phyloP scores from a whole-genome alignment of 2,113 vertebrate species.

The Gallinago paraguaiae region DNA sequence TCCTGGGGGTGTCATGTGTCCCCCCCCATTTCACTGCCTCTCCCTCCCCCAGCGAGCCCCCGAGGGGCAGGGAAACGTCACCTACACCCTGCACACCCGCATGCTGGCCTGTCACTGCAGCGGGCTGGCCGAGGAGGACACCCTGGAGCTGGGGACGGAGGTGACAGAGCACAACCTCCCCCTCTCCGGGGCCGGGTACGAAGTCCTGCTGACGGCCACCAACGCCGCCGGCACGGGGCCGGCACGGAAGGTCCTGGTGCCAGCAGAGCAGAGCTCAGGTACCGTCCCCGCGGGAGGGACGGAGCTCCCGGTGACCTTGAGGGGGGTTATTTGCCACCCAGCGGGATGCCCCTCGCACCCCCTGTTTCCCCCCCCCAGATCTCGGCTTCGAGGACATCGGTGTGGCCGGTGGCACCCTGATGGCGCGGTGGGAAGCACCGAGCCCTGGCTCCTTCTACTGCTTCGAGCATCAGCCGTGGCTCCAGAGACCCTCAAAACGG shows the following conservation, averaged over 20 bases:
- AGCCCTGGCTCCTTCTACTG: not conserved
- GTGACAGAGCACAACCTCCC: not conserved
- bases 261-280: constrained; percentile 31
- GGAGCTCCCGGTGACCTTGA: not conserved
- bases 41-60: not conserved
- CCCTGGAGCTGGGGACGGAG: not conserved
- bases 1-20: not conserved
- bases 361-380: not conserved
- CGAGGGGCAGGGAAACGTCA: not conserved
- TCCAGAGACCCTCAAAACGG: fast-evolving
- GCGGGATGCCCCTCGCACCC: not conserved
- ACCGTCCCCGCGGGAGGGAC: fast-evolving
- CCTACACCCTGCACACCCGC: not conserved
- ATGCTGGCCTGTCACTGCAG: constrained; percentile 26
- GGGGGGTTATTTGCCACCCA: not conserved
- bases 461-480: constrained; percentile 24
- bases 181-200: constrained; percentile 52
- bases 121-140: fast-evolving
- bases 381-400: not conserved
- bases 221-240: not conserved
- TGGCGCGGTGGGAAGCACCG: not conserved
- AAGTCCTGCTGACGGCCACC: not conserved
- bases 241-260: not conserved
- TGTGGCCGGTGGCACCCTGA: fast-evolving
- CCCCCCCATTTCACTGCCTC: not conserved